Conservation (phyloP, 1,140 invertebrate genomes). For the Sinella curviseta region DNA sequence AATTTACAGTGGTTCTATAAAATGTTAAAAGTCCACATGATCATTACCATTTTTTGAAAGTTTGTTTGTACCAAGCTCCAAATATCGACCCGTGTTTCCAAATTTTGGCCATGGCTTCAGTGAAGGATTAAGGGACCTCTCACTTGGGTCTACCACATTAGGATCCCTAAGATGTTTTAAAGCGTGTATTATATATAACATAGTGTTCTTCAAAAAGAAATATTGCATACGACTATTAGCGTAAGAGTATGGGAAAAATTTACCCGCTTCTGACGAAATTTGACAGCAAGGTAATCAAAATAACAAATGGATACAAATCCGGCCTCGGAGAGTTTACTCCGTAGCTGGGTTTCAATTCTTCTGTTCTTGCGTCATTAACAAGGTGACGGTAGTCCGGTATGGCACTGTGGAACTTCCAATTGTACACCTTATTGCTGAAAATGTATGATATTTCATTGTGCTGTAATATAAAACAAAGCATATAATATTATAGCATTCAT, state of each 20-base stretch:
- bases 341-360: background rate
- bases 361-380: background rate
- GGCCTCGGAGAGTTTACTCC: background rate
- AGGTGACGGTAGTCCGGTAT: conserved; percentile 2
- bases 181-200: too few relatives aligned
- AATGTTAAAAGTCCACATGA: background rate
- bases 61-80: conserved; percentile 41
- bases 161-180: conserved; percentile 45
- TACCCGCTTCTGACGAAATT: conserved; percentile 47
- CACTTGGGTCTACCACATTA: conserved; percentile 39
- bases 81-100: conserved; percentile 39
- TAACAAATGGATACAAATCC: conserved; percentile 42
- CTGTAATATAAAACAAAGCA: conserved; percentile 31
- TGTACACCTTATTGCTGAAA: conserved; percentile 44
- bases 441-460: conserved; percentile 47
- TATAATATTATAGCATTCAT: background rate
- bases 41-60: background rate
- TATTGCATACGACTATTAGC: background rate
- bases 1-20: background rate
- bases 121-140: conserved; percentile 19
- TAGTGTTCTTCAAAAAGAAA: background rate
- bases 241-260: background rate
- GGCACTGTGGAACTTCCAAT: conserved; percentile 39
- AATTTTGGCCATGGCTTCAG: conserved; percentile 41
- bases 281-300: conserved; percentile 40